These are phyloP conservation scores for Conger conger DNA, from an alignment of 2,113 vertebrate species.

Conservation along the genomic window DNA sequence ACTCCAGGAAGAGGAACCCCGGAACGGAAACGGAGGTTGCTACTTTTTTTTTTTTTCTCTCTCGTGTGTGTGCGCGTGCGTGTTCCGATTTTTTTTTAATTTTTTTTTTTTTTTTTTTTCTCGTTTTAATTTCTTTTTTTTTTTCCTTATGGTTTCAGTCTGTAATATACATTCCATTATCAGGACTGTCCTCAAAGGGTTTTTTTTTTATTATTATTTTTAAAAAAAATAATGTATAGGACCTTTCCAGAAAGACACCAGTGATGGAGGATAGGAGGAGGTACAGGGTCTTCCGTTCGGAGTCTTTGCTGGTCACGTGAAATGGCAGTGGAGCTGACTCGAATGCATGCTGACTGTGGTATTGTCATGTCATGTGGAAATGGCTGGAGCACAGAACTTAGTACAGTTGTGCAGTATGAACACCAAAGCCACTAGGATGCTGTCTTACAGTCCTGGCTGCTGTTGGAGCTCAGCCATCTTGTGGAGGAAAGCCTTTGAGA, in stretches of 20 bases:
- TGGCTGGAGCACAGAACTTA: not conserved
- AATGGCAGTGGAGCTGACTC: not conserved
- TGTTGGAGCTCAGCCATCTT: not conserved
- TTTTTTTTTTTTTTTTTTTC: not conserved
- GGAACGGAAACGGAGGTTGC: not conserved
- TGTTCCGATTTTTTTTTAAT: not conserved
- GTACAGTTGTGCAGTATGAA: not conserved
- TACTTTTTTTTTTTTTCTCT: not conserved
- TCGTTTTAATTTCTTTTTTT: constrained; percentile 19
- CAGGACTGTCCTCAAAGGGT: constrained; percentile 19
- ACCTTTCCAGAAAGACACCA: not conserved
- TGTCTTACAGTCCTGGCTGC: not conserved
- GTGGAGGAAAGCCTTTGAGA: constrained; percentile 14
- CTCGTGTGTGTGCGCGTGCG: constrained; percentile 16
- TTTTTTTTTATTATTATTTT: not conserved
- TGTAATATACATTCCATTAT: constrained; percentile 38
- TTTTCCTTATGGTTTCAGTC: not conserved
- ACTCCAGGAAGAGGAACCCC: constrained; percentile 22
- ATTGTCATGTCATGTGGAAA: not conserved
- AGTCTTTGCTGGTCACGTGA: not conserved
- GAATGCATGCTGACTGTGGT: not conserved
- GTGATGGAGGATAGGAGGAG: not conserved
- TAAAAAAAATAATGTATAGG: not conserved
- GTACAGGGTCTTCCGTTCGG: not conserved
- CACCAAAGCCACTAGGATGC: not conserved